Evolutionary conservation across 2,888 invertebrate species (phyloP).

Genomic region (Vesta saturnalis): DNA sequence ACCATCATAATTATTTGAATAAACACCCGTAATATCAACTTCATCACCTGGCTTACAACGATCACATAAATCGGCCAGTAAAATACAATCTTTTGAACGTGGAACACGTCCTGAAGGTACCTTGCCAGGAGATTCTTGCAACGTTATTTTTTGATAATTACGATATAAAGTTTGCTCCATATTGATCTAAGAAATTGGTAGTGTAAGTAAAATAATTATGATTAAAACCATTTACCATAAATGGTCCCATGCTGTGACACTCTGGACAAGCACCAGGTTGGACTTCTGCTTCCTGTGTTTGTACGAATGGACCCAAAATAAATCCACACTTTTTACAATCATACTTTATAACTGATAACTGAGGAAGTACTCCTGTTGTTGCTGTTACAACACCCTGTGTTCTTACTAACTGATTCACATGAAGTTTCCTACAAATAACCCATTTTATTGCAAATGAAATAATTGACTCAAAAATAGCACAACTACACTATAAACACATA

Average conservation of each 20-base stretch:
- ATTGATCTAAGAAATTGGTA: conserved; percentile 75
- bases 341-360: conserved; percentile 94
- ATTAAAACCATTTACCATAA: conserved; percentile 85
- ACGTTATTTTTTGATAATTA: conserved; percentile 97
- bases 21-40: conserved; percentile 93
- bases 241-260: conserved; percentile 96
- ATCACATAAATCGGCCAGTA: conserved; percentile 95
- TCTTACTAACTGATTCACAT: conserved; percentile 93
- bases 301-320: conserved; percentile 95
- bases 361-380: conserved; percentile 94
- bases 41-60: conserved; percentile 99
- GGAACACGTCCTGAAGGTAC: conserved; percentile 98
- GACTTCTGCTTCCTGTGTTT: conserved; percentile 92
- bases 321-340: conserved; percentile 97
- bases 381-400: conserved; percentile 95
- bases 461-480: too few relatives aligned
- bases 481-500: too few relatives aligned
- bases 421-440: conserved; percentile 70
- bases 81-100: conserved; percentile 95
- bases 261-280: conserved; percentile 98
- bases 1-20: conserved; percentile 98
- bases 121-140: conserved; percentile 98
- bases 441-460: conserved; percentile 10
- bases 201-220: background rate
- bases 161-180: conserved; percentile 99